Base-by-base conservation (phyloP, 2,797 vertebrate species). In the Bradypus variegatus region DNA sequence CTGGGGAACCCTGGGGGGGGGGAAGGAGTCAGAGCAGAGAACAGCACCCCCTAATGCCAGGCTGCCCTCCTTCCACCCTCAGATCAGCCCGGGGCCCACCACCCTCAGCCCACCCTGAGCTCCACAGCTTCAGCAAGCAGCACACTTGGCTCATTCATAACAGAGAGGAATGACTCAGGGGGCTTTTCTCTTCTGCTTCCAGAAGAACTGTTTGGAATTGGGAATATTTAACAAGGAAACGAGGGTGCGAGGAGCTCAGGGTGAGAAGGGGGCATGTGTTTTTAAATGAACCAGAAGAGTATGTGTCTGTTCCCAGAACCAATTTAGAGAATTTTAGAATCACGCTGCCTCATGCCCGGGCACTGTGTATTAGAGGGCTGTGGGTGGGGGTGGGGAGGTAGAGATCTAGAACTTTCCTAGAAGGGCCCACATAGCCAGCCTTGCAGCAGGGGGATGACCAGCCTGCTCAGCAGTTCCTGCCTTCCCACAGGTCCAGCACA, bases 221-320 rank as follows among this genome's bases (percentile, higher is more conserved):
- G 80, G 77, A 60, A 1, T 18, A 33, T 45, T 15, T 72, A 64
- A 86, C 48, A n/a, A 81, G 81, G 67, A 76, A 73, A 76, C 2
- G 33, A 78, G 81, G 25, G 64, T 36, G 76, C 31, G 69, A 89
- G 85, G 75, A 86, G 76, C 64, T 48, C 25, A 31, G 31, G 23
- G 23, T 53, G 86, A 91, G 83, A 64, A 62, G 3, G 48, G 82
- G 92, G 45, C 27, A 55, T 27, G 36, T 29, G 10, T 64, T 80
- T 92, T 23, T 64, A 93, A 88, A 89, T 31, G 73, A 76, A 65
- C 60, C 48, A n/a, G 92, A 62, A 88, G 55, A 65, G 50, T 19
- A 4, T n/a, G 12, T 83, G 91, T 72, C 85, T 64, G 72, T 86
- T 94, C 86, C 82, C 75, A 87, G 85, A n/a, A 89, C 65, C 93